Conservation (phyloP, 1,140 invertebrate genomes). For the Sycophila sp. region DNA sequence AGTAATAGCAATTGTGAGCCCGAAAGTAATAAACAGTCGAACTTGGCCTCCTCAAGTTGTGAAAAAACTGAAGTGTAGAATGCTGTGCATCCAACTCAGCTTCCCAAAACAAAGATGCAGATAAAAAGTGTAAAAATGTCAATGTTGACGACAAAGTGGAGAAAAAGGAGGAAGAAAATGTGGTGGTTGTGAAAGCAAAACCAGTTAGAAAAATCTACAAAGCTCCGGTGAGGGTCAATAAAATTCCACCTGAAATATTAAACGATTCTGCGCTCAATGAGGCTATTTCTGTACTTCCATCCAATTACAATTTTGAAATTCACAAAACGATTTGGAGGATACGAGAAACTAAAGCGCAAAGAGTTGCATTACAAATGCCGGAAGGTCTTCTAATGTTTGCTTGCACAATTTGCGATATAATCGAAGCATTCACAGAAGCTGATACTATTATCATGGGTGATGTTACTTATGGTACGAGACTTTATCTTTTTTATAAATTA, state of each 20-base stretch:
- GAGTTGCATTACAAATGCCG: constrained; percentile 96
- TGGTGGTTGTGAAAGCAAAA: constrained; percentile 80
- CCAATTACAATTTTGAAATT: constrained; percentile 99
- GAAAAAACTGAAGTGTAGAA: background rate
- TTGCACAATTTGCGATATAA: constrained; percentile 92
- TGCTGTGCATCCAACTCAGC: background rate
- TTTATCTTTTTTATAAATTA: constrained; percentile 25
- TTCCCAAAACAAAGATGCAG: background rate
- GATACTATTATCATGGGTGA: constrained; percentile 99
- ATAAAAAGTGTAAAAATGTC: background rate
- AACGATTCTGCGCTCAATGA: constrained; percentile 81
- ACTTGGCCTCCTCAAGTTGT: too few species aligned
- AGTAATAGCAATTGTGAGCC: background rate
- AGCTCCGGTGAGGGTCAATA: constrained; percentile 76
- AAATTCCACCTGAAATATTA: constrained; percentile 85
- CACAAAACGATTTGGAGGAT: constrained; percentile 98
- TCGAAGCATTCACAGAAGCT: constrained; percentile 90
- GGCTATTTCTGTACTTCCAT: constrained; percentile 81
- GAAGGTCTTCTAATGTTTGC: constrained; percentile 94
- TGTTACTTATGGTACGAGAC: constrained; percentile 89
- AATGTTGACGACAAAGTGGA: background rate
- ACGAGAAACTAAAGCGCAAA: constrained; percentile 80
- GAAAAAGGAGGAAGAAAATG: constrained; percentile 48
- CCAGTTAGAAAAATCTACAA: constrained; percentile 81
- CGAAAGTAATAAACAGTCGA: too few species aligned